Percentiles rank a stretch among this genome's conserved stretches.
Conservation (phyloP, 30 jellyfish, hydroid and myxozoan genomes). For the Pelagia noctiluca region DNA sequence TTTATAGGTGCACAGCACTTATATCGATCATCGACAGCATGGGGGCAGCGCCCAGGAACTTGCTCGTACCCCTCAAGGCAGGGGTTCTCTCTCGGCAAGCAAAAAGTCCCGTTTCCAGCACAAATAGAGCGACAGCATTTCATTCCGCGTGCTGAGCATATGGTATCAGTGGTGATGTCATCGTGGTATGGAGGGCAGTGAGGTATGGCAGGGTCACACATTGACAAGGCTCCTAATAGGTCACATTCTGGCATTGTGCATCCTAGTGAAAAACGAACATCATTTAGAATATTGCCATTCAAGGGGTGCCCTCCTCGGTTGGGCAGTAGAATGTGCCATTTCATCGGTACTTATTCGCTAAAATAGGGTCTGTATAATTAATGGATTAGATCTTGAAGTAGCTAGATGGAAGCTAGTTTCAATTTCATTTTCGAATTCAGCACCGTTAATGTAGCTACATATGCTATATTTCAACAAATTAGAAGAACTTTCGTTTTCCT, state of each 20-base stretch:
- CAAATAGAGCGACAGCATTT: constrained; percentile 94
- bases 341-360: no score
- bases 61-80: constrained; percentile 73
- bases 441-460: no score
- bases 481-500: no score
- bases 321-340: no score
- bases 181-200: constrained; percentile 96
- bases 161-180: constrained; percentile 68
- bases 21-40: constrained; percentile 65
- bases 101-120: constrained; percentile 76
- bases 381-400: no score
- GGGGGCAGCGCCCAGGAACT: constrained; percentile 81
- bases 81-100: constrained; percentile 64
- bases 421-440: no score
- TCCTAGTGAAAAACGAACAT: constrained; percentile 50
- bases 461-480: no score
- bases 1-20: constrained; percentile 83
- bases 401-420: no score
- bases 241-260: constrained; percentile 98
- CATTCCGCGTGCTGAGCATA: constrained; percentile 71
- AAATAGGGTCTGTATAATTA: no score
- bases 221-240: constrained; percentile 79
- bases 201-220: constrained; percentile 85
- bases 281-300: not conserved
- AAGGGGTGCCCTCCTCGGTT: no score